A percentile compares a stretch with the other conserved stretches of the same genome.
Conservation (phyloP, 2,888 invertebrate species). For the Ganaspis brasiliensis region DNA sequence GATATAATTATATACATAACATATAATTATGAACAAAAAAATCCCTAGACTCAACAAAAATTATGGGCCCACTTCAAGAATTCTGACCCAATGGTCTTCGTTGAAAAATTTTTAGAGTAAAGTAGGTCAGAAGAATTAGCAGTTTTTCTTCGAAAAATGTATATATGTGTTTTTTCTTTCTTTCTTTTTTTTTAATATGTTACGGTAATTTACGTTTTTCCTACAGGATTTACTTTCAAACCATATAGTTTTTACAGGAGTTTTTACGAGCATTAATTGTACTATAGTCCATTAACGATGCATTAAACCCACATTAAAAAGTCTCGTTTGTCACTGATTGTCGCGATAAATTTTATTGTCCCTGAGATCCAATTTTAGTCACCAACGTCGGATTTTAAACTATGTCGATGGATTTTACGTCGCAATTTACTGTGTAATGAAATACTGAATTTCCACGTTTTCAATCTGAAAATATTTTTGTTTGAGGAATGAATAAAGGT, state of each 20-base stretch:
- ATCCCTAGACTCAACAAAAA: no score
- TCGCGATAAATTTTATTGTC: slow-evolving; percentile 33
- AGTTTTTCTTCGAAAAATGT: no score
- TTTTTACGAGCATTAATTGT: slow-evolving; percentile 33
- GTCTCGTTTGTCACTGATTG: slow-evolving; percentile 26
- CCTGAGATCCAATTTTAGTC: slow-evolving; percentile 27
- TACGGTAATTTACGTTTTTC: not conserved
- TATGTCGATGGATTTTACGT: not conserved
- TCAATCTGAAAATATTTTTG: not conserved
- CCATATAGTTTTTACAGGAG: not conserved
- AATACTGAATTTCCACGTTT: not conserved
- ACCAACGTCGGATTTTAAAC: slow-evolving; percentile 3
- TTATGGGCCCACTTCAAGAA: no score
- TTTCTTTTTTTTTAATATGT: not conserved
- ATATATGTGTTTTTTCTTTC: no score
- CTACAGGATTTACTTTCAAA: not conserved
- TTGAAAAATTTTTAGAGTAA: no score
- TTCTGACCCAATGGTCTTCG: no score
- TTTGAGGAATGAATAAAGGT: not conserved
- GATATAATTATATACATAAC: no score
- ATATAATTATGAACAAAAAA: no score
- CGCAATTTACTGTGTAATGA: not conserved
- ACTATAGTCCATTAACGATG: not conserved
- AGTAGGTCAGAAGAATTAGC: no score
- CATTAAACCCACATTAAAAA: slow-evolving; percentile 29